Evolutionary conservation across 2,797 vertebrate species (phyloP), one percentile per base, ranked within the genome.

Genomic region (Gobio occitaniae): DNA sequence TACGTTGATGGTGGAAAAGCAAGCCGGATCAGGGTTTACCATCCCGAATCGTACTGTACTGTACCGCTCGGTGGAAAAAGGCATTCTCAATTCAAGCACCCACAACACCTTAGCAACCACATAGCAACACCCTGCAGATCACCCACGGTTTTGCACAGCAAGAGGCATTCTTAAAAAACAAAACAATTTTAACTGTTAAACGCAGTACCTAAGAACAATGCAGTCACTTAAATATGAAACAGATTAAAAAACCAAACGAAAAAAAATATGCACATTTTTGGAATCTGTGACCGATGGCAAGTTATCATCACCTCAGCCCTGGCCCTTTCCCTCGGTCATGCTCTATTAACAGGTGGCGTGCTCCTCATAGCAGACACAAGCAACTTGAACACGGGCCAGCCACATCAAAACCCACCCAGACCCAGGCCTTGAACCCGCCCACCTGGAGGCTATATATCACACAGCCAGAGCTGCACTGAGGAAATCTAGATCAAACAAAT

Each of bases 401-500:
- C 91, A 91, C 87, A 90, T 84, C 56, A 25, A 91, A 90, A 81
- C 66, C 87, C 86, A 90, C 89, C 86, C 86, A 90, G 90, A 89
- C 87, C 85, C 90, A 83, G 78, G 84, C 89, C 86, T 86, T 89
- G 84, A 89, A 82, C 79, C 89, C 88, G 25, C 74, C 65, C 87
- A 82, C 56, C 70, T 86, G 80, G 87, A 87, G 86, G 87, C 63
- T 79, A 56, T 82, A 48, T 50, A 71, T 80, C 78, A 87, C 29
- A 15, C 63, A 21, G 61, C 48, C 50, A 38, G 59, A 47, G 48
- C 61, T 36, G 65, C 9, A 88, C 76, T 84, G 87, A 59, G 52
- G 65, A 93, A 92, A 92, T 90, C 92, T 88, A 87, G 90, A 94
- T 95, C 93, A 94, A 95, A 90, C 91, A 94, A 94, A 95, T 93